A percentile compares a stretch with the other conserved stretches of the same genome.
Conservation (phyloP, 2,888 invertebrate species). For the Napeogenes inachia region DNA sequence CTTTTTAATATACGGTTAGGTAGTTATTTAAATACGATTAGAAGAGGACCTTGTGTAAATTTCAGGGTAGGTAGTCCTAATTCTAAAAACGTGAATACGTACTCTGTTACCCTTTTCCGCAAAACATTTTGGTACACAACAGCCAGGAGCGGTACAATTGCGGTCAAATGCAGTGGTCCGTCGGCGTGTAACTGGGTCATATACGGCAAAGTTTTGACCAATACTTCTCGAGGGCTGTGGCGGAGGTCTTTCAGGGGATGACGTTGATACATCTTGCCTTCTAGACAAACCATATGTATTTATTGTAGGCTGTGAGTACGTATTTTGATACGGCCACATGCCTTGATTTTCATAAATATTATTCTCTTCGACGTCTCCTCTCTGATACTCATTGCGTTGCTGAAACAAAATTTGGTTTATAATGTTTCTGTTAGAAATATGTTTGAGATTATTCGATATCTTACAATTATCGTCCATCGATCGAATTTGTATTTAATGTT, state of each 20-base stretch:
- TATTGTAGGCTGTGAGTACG: conserved; percentile 35
- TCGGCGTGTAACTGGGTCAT: conserved; percentile 62
- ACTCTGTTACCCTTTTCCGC: conserved; percentile 92
- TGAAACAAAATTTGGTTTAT: conserved; percentile 25
- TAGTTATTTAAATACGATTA: neutral
- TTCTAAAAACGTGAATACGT: conserved; percentile 38
- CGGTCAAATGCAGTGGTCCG: conserved; percentile 61
- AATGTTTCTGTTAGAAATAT: no score
- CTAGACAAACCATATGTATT: conserved; percentile 40
- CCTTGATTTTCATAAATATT: conserved; percentile 35
- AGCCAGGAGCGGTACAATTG: conserved; percentile 82
- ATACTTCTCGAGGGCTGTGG: conserved; percentile 33
- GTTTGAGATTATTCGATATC: no score
- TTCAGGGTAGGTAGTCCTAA: neutral
- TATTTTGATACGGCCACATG: conserved; percentile 31
- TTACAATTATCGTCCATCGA: no score
- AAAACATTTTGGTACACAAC: conserved; percentile 90
- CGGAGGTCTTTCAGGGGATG: conserved; percentile 26
- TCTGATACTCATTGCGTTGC: conserved; percentile 43
- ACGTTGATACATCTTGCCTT: conserved; percentile 35
- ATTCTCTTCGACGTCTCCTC: conserved; percentile 37
- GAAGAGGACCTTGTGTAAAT: neutral
- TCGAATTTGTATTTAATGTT: no score
- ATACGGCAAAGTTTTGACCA: conserved; percentile 53
- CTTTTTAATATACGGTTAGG: no score